phyloP scores from a whole-genome alignment of 2,888 invertebrate species.

The Chloroclystis v-ata region DNA sequence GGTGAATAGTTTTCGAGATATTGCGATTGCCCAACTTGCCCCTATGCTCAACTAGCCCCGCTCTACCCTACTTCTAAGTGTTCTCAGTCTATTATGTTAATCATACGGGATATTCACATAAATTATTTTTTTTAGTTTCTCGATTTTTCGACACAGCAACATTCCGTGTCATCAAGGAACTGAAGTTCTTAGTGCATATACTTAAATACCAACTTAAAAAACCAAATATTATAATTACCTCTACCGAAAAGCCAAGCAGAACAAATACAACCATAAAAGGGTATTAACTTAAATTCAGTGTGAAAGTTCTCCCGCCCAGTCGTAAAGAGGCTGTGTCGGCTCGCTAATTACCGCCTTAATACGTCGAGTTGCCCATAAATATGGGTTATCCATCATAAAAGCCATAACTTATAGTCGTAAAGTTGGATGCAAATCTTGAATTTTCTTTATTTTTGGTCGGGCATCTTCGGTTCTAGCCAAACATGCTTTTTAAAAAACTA shows the following conservation, averaged over 20 bases:
- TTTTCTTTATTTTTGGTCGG: constrained; percentile 13
- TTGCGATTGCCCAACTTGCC: no score
- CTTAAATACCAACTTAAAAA: constrained; percentile 4
- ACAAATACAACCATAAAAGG: constrained; percentile 27
- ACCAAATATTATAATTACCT: constrained; percentile 18
- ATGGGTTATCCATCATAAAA: constrained; percentile 69
- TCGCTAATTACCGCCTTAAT: constrained; percentile 61
- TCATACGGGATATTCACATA: no score
- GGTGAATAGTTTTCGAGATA: no score
- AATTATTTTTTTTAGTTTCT: no score
- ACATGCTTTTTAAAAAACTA: not conserved
- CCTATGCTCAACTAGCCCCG: no score
- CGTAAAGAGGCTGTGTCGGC: constrained; percentile 42
- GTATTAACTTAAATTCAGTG: constrained; percentile 27
- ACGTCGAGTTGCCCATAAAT: constrained; percentile 49
- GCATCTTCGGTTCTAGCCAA: constrained; percentile 3
- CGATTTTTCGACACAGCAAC: no score
- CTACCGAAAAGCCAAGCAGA: constrained; percentile 22
- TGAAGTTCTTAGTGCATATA: no score
- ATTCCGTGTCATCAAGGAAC: no score
- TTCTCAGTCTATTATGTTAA: no score
- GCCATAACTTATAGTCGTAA: constrained; percentile 61
- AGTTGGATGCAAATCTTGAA: constrained; percentile 20
- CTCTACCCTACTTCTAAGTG: no score
- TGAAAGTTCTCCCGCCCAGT: constrained; percentile 28